Conservation (phyloP, 2,797 vertebrate species). For the Tiaroga cobitis region DNA sequence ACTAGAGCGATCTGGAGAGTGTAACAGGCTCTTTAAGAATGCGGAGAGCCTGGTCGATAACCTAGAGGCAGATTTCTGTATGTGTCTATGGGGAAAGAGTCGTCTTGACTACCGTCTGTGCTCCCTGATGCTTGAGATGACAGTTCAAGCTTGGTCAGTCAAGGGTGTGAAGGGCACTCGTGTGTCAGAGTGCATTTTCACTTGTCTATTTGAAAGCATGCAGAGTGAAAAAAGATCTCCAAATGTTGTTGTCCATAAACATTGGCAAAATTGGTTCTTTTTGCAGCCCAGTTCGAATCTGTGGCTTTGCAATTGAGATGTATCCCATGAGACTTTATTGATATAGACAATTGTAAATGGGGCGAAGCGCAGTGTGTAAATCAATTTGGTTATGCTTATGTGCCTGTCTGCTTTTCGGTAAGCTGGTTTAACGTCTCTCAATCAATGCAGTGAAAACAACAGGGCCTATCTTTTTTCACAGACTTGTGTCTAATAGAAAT, state of each 20-base stretch:
- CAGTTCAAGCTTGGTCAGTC: conserved; percentile 22
- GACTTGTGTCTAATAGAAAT: neutral
- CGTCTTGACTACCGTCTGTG: neutral
- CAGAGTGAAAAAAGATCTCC: neutral
- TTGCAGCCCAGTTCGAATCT: neutral
- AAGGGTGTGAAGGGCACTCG: neutral
- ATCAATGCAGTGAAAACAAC: neutral
- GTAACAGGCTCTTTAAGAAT: conserved; percentile 46
- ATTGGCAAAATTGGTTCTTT: neutral
- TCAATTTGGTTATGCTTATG: conserved; percentile 37
- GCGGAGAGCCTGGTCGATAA: conserved; percentile 29
- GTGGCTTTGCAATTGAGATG: conserved; percentile 35
- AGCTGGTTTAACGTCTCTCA: conserved; percentile 14
- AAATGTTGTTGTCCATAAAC: neutral
- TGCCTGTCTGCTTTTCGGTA: neutral
- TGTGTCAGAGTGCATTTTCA: neutral
- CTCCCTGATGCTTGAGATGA: conserved; percentile 4
- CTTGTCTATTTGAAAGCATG: conserved; percentile 14
- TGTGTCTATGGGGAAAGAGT: conserved; percentile 10
- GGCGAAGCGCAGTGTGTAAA: neutral
- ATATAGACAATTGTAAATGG: conserved; percentile 45
- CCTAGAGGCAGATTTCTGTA: conserved; percentile 27
- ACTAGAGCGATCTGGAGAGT: conserved; percentile 41
- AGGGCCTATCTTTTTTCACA: neutral
- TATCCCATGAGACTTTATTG: conserved; percentile 37